Evolutionary conservation across 2,113 vertebrate genomes (phyloP).

Genomic region (Elgaria multicarinata): DNA sequence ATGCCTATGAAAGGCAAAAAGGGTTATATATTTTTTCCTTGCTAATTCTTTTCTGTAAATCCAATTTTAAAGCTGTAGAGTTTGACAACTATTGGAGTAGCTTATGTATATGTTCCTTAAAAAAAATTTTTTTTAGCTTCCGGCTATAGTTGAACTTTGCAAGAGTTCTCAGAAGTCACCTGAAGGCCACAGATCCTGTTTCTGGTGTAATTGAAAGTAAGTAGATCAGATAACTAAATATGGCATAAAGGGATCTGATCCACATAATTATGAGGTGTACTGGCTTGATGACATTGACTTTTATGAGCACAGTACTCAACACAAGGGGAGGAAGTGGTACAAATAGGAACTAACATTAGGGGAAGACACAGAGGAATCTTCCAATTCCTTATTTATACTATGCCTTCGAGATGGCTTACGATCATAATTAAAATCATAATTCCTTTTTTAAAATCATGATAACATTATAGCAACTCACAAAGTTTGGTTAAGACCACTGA

Average conservation of each 20-base stretch:
- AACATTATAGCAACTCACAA: neutral
- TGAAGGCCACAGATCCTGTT: neutral
- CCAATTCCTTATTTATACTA: neutral
- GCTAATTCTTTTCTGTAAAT: neutral
- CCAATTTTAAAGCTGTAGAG: constrained; percentile 6
- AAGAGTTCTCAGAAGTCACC: constrained; percentile 18
- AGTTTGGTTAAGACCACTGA: too few species aligned
- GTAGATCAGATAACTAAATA: neutral
- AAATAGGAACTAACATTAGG: neutral
- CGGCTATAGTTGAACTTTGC: constrained; percentile 4
- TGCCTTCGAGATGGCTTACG: neutral
- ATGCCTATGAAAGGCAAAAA: neutral
- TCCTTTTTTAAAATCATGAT: neutral
- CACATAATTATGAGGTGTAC: neutral
- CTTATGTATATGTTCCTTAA: neutral
- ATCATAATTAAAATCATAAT: neutral
- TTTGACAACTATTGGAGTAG: constrained; percentile 3
- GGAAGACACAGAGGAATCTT: neutral
- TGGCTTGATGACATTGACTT: neutral
- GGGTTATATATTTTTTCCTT: neutral
- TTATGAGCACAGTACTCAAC: neutral
- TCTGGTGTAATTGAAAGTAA: neutral
- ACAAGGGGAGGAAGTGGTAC: neutral
- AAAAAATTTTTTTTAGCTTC: neutral
- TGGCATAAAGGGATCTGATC: neutral